Evolutionary conservation across 2,888 invertebrate species (phyloP), one percentile per base, ranked within the genome.

Genomic region (Netelia virgata): DNA sequence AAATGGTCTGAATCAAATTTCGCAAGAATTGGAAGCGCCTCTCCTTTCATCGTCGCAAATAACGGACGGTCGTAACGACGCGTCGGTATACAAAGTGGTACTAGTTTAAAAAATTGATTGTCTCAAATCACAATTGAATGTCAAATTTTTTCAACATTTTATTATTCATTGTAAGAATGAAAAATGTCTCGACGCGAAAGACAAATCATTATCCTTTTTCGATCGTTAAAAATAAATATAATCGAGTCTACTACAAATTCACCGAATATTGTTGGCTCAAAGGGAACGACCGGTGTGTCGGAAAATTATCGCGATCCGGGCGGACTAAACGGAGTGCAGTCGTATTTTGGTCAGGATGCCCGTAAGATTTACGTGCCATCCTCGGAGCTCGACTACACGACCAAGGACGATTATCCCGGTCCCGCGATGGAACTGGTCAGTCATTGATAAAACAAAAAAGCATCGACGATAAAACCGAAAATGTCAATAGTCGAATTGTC

Each of bases 401-500:
- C 57, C 16, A 88, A 86, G 11, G 90, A 93, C 47, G 93, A 93
- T 69, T 92, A 90, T 64, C 92, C 91, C 41, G 93, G 93, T n/a
- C 92, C 91, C 1, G 91, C 93, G 1, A 92, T 93, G 92, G 90
- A 92, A 87, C 77, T 93, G 82, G 93, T 93, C 76, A 86, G 88
- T 87, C 8, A 23, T 43, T 18, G 36, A 36, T 6, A 20, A 18
- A 59, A 36, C 47, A 18, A 59, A 36, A 36, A 6, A 6, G 14
- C 5, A 43, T 36, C 53, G 20, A 61, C 28, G 41, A 61, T 55
- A 16, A n/a, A 41, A 8, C 59, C 64, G 41, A 11, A 68, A 69
- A 41, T 41, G 20, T 53, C 11, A 64, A 20, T 69, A 50, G 36
- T 47, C 23, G 10, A 20, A 59, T 43, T 41, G 68, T 61, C 16